Base-by-base conservation (phyloP, 2,113 vertebrate genomes). In the Merops nubicus region DNA sequence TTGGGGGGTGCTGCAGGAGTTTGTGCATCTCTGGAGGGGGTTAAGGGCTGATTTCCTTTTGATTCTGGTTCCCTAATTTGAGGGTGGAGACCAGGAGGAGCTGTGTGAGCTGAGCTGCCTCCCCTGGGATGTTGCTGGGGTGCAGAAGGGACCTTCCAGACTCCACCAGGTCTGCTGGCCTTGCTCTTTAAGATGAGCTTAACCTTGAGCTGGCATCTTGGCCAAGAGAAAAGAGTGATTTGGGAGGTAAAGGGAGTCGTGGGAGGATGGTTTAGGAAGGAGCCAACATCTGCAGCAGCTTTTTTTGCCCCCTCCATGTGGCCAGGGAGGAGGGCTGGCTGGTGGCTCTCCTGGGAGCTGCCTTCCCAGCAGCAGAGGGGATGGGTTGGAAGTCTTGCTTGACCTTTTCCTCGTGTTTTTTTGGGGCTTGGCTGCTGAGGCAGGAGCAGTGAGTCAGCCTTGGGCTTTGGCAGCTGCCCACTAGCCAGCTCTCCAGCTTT, bases 71-170 rank as follows among this genome's bases (percentile, higher is more conserved):
- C 26, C 38, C 16, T 6, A 1, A 11, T 40, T 53, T n/a, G 8
- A 19, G 19, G 7, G 5, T 34, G 28, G 19, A 48, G 18, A 3
- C 8, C 29, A n/a, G 15, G 45, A 33, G 54, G 45, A 33, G 54
- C 59, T 80, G 50, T 29, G 43, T 57, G 6, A 21, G 38, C 17
- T 14, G 16, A 8, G 15, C 57, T 80, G 45, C n/a, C 21, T 83
- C 19, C 53, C 0, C 0, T 53, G 3, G 3, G 23, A 21, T 42
- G 10, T 0, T n/a, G 36, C 19, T 82, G 31, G 26, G 26, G 4
- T 43, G 43, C 3, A 7, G 29, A 77, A 54, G 51, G 25, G 1
- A 2, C 75, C 29, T 17, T 45, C 0, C 5, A 6, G 78, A 5
- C 45, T 57, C 36, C 6, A 0, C 36, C n/a, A n/a, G n/a, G 3